A percentile compares a stretch with the other conserved stretches of the same genome.
phyloP scores from a whole-genome alignment of 2,888 invertebrate species.

The Tenodera sinensis region DNA sequence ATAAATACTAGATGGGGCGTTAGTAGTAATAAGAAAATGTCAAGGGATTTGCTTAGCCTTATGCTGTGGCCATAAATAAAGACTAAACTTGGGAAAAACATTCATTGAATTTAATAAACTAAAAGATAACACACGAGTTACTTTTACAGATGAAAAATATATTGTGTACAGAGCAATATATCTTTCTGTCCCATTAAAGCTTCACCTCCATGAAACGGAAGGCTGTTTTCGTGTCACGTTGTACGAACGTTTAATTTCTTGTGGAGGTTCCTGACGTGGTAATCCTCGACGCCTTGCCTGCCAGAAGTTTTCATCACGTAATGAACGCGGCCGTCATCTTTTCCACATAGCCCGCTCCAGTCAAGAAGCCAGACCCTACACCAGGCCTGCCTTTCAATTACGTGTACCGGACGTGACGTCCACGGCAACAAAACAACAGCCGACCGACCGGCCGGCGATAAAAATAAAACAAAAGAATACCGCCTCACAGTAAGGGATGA shows the following conservation, averaged over 20 bases:
- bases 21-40: neutral
- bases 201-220: too few relatives aligned
- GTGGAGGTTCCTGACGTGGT: neutral
- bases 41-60: neutral
- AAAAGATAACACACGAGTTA: neutral
- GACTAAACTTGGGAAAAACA: neutral
- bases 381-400: neutral
- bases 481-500: too few relatives aligned
- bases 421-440: neutral
- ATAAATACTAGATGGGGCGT: too few relatives aligned
- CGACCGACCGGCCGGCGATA: too few relatives aligned
- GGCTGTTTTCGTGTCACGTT: neutral
- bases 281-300: neutral
- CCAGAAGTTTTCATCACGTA: neutral
- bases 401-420: neutral
- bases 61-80: neutral
- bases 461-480: too few relatives aligned
- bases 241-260: neutral
- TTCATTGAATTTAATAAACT: neutral
- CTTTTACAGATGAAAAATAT: neutral
- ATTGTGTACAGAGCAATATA: neutral
- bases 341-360: neutral
- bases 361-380: neutral
- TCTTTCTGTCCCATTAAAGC: neutral
- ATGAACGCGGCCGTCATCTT: neutral